Evolutionary conservation across 2,113 vertebrate genomes (phyloP).

Genomic region (Octodon degus): DNA sequence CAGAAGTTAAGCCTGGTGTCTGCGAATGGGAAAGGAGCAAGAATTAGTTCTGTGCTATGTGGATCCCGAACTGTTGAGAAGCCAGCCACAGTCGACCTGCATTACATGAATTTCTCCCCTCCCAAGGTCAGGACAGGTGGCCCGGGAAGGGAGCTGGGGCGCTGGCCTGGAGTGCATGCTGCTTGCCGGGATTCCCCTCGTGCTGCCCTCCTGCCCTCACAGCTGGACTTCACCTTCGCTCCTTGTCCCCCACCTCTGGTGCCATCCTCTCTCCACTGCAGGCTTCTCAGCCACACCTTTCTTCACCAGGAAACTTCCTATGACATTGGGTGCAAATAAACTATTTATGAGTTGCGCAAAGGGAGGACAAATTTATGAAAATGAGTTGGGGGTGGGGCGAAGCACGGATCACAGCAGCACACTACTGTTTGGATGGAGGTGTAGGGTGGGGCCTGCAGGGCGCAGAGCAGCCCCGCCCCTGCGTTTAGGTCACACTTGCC

Average conservation of each 20-base stretch:
- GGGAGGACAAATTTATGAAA: not conserved
- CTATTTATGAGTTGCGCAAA: conserved; percentile 10
- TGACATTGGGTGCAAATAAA: not conserved
- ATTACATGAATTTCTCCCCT: not conserved
- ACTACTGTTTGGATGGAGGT: not conserved
- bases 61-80: not conserved
- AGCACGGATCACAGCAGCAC: not conserved
- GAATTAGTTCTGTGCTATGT: not conserved
- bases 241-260: conserved; percentile 51
- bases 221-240: conserved; percentile 69
- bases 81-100: not conserved
- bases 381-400: not conserved
- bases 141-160: not conserved
- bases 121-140: not conserved
- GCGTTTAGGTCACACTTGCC: not conserved
- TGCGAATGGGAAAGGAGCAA: not conserved
- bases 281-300: conserved; percentile 45
- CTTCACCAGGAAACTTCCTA: conserved; percentile 43
- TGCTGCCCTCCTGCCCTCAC: conserved; percentile 10
- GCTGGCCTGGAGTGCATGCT: not conserved
- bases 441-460: not conserved
- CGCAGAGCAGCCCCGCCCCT: no score
- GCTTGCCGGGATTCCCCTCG: not conserved
- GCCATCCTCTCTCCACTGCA: conserved; percentile 48
- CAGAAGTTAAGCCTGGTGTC: not conserved